Evolutionary conservation across 2,797 vertebrate species (phyloP).

Genomic region (Menidia menidia): DNA sequence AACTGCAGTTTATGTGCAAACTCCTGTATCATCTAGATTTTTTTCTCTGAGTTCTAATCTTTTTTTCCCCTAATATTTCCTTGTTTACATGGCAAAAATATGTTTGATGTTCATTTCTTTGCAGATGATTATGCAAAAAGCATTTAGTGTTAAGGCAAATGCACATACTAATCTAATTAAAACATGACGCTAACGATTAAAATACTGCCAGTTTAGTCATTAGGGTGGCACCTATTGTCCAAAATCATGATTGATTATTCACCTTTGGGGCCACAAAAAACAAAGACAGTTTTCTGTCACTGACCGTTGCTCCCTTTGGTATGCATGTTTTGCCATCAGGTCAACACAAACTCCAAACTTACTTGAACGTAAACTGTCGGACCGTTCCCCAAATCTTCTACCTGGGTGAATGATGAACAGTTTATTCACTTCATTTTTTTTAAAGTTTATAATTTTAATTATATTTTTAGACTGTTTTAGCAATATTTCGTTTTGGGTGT

Average conservation of each 20-base stretch:
- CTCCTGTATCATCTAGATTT: slow-evolving; percentile 58
- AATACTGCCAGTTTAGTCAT: slow-evolving; percentile 5
- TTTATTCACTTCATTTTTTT: neutral
- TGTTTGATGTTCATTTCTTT: slow-evolving; percentile 18
- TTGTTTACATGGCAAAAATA: neutral
- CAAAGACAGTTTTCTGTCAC: neutral
- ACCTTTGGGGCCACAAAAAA: neutral
- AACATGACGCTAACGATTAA: slow-evolving; percentile 8
- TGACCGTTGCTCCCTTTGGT: neutral
- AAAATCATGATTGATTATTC: neutral
- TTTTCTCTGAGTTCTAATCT: slow-evolving; percentile 22
- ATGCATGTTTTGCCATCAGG: neutral
- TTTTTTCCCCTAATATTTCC: neutral
- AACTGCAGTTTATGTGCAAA: slow-evolving; percentile 68
- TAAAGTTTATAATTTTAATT: neutral
- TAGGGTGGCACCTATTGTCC: neutral
- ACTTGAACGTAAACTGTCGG: neutral
- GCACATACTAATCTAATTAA: slow-evolving; percentile 3
- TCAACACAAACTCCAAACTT: neutral
- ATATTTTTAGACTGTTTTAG: neutral
- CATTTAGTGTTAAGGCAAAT: neutral
- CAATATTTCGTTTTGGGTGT: too few species aligned
- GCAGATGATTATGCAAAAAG: slow-evolving; percentile 23
- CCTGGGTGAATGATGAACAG: too few species aligned
- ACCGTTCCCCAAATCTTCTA: neutral